Evolutionary conservation across 2,888 invertebrate genomes (phyloP).

Genomic region (Rhamnusium bicolor): DNA sequence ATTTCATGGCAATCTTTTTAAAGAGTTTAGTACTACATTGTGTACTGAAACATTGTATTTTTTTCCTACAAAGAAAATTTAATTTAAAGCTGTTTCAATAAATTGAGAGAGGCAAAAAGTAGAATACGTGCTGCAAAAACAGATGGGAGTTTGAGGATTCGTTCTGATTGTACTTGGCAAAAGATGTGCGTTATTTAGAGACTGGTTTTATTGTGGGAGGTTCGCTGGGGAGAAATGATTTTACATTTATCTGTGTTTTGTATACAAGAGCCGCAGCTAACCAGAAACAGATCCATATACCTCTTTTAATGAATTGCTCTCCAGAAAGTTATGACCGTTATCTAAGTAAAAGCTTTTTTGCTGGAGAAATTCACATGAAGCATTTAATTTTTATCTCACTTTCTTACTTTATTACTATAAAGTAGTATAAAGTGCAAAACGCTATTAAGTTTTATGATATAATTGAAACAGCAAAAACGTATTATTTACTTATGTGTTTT

Average conservation of each 20-base stretch:
- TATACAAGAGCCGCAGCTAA: conserved; percentile 26
- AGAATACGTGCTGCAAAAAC: conserved; percentile 19
- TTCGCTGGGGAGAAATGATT: conserved; percentile 55
- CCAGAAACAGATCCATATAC: not conserved
- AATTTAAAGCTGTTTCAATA: conserved; percentile 7
- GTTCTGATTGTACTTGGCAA: conserved; percentile 52
- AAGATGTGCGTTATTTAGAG: conserved; percentile 48
- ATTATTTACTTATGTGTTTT: not conserved
- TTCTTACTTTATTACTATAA: not conserved
- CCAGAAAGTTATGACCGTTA: conserved; percentile 44
- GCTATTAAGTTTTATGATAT: not conserved
- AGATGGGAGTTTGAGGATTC: not conserved
- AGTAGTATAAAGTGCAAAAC: not conserved
- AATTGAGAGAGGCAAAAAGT: conserved; percentile 1
- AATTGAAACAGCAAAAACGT: not conserved
- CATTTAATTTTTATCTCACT: conserved; percentile 14
- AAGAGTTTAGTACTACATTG: conserved; percentile 7
- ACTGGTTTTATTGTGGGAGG: conserved; percentile 46
- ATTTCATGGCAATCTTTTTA: conserved; percentile 8
- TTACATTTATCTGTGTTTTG: conserved; percentile 56
- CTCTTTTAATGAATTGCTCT: conserved; percentile 44
- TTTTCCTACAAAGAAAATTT: conserved; percentile 6
- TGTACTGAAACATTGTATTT: conserved; percentile 2
- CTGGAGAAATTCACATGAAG: conserved; percentile 5
- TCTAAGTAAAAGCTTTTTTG: conserved; percentile 44